These are phyloP conservation scores for Drosophila conformis DNA, from an alignment of 2,888 invertebrate genomes.

Conservation along the genomic window DNA sequence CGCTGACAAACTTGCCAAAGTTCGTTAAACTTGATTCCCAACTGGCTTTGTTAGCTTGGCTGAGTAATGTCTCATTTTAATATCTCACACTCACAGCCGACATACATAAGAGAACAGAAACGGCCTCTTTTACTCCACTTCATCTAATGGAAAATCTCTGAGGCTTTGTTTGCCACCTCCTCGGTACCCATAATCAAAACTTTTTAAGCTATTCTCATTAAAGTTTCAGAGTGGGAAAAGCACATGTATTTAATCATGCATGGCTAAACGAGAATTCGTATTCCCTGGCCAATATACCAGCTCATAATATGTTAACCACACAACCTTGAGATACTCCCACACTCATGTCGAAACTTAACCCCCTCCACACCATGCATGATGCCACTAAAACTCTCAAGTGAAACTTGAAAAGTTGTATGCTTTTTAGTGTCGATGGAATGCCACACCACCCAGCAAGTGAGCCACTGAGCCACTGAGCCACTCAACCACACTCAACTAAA, in stretches of 20 bases:
- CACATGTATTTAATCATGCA: conserved; percentile 71
- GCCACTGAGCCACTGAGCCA: conserved; percentile 6
- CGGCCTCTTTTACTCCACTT: conserved; percentile 27
- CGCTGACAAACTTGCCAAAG: conserved; percentile 7
- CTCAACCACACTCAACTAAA: conserved; percentile 8
- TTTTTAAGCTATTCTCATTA: conserved; percentile 66
- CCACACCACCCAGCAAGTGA: conserved; percentile 15
- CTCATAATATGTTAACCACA: conserved; percentile 48
- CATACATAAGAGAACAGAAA: conserved; percentile 1
- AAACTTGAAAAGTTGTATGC: conserved; percentile 65
- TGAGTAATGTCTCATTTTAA: conserved; percentile 26
- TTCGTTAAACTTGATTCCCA: conserved; percentile 30
- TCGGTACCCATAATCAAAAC: conserved; percentile 40
- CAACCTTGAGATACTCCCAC: conserved; percentile 22
- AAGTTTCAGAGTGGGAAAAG: conserved; percentile 51
- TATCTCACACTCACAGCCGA: background rate
- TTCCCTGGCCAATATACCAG: conserved; percentile 60
- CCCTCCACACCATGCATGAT: conserved; percentile 20
- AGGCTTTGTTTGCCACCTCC: conserved; percentile 25
- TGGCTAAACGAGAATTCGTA: conserved; percentile 50
- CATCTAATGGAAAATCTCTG: conserved; percentile 31
- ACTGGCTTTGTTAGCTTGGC: conserved; percentile 15
- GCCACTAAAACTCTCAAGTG: conserved; percentile 64
- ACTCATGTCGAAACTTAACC: conserved; percentile 62
- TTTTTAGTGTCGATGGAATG: conserved; percentile 44